Percentiles rank a stretch among this genome's conserved stretches.
These are phyloP conservation scores for Anthopleura sola DNA, from an alignment of 64 coral and sea anemone species.

Conservation along the genomic window DNA sequence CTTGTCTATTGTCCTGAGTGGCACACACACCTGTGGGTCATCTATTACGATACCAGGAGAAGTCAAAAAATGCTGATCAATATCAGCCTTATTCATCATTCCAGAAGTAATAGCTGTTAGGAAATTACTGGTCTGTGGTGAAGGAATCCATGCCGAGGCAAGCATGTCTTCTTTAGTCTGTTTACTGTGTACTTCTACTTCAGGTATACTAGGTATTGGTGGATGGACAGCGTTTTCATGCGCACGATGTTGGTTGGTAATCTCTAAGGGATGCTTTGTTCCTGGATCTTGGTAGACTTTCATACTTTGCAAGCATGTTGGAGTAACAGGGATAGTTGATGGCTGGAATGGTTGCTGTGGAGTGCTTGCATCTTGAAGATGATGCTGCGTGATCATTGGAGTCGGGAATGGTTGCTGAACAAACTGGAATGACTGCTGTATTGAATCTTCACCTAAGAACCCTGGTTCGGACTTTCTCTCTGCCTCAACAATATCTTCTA, in stretches of 20 bases:
- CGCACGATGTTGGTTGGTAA: too few species aligned
- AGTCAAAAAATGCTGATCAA: constrained; percentile 83
- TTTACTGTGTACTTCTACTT: constrained; percentile 51
- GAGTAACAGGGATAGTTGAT: constrained; percentile 16
- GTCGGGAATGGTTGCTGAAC: constrained; percentile 21
- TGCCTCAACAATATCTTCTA: constrained; percentile 2
- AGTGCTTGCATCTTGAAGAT: constrained; percentile 13
- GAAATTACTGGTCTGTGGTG: constrained; percentile 66
- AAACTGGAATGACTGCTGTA: constrained; percentile 14
- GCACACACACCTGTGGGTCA: constrained; percentile 43
- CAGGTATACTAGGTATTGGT: constrained; percentile 62
- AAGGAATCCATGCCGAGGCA: constrained; percentile 70
- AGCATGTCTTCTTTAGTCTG: constrained; percentile 67
- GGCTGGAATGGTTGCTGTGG: constrained; percentile 19
- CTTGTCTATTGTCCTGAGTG: too few species aligned
- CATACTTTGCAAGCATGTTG: constrained; percentile 1
- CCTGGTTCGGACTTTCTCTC: neutral
- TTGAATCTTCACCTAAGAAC: neutral
- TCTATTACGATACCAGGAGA: constrained; percentile 76
- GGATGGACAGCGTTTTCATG: neutral
- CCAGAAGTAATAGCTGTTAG: constrained; percentile 76
- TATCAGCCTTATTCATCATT: constrained; percentile 74
- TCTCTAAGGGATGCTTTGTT: neutral
- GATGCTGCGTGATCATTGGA: constrained; percentile 19
- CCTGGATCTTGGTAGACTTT: constrained; percentile 6